A percentile compares a stretch with the other conserved stretches of the same genome.
phyloP scores from a whole-genome alignment of 2,113 vertebrate species.

The Oreocharis arfaki region DNA sequence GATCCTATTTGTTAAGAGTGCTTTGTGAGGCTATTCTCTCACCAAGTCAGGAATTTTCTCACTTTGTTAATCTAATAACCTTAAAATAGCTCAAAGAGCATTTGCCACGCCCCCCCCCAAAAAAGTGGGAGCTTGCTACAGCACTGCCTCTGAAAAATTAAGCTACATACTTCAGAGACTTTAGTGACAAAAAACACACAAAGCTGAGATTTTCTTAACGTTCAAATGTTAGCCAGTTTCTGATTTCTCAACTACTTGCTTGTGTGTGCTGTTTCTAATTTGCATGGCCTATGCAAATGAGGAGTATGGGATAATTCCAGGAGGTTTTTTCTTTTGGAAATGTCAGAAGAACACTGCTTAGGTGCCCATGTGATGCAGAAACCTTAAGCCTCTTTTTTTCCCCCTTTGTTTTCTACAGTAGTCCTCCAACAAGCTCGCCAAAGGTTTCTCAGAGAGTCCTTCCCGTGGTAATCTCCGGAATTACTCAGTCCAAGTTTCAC shows the following conservation, averaged over 20 bases:
- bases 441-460: neutral
- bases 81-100: slow-evolving; percentile 28
- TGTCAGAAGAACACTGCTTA: neutral
- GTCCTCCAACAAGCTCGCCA: neutral
- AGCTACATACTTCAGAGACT: neutral
- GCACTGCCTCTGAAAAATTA: neutral
- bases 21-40: neutral
- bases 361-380: neutral
- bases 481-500: neutral
- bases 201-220: neutral
- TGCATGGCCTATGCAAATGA: neutral
- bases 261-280: neutral
- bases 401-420: neutral
- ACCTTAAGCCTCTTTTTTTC: neutral
- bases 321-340: neutral
- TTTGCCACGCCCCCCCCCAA: too few relatives aligned
- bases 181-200: neutral
- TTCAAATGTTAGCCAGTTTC: neutral
- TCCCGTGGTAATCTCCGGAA: neutral
- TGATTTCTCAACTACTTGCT: neutral
- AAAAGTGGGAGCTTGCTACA: neutral
- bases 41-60: slow-evolving; percentile 24
- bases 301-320: neutral
- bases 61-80: slow-evolving; percentile 34
- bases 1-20: slow-evolving; percentile 6